Conservation (phyloP, 2,113 vertebrate genomes). For the Tragelaphus strepsiceros region DNA sequence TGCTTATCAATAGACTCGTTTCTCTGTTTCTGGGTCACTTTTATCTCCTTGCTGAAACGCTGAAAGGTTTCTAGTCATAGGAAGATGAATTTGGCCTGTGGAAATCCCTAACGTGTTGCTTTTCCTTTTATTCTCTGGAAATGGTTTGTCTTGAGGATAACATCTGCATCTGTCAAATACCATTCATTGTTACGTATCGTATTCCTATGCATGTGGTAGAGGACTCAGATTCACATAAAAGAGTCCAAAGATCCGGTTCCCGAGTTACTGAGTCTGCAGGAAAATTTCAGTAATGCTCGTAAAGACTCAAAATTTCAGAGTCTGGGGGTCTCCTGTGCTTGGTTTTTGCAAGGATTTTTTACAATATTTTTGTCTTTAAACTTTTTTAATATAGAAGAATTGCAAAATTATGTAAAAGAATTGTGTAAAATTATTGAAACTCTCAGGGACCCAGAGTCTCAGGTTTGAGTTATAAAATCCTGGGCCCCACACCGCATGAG, state of each 20-base stretch:
- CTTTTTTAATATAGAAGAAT: neutral
- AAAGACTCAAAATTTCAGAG: neutral
- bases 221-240: neutral
- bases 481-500: neutral
- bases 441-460: neutral
- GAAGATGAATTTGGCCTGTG: neutral
- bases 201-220: neutral
- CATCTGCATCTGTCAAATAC: neutral
- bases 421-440: neutral
- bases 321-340: neutral
- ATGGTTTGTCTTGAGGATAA: neutral
- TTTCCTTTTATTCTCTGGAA: neutral
- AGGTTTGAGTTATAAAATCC: neutral
- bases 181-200: neutral
- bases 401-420: neutral
- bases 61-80: conserved; percentile 6
- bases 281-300: neutral
- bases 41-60: neutral
- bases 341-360: neutral
- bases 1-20: conserved; percentile 23
- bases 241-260: neutral
- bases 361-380: neutral
- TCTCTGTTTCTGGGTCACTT: conserved; percentile 27
- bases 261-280: neutral
- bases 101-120: neutral